Evolutionary conservation across 2,888 invertebrate genomes (phyloP).

Genomic region (Sphaeridia pumilis): DNA sequence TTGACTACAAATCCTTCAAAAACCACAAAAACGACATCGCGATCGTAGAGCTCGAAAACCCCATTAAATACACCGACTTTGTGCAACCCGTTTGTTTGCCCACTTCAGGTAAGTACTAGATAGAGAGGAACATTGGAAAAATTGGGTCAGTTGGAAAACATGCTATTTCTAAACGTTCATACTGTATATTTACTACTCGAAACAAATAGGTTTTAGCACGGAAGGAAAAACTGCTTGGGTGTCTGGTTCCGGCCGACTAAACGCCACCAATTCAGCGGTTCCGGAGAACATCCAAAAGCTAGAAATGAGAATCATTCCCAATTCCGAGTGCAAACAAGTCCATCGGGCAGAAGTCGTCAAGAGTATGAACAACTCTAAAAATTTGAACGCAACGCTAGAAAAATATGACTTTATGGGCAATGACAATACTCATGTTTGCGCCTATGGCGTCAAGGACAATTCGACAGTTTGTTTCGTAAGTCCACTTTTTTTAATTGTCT

Average conservation of each 20-base stretch:
- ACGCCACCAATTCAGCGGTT: slow-evolving; percentile 19
- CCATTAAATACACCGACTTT: slow-evolving; percentile 21
- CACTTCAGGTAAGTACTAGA: slow-evolving; percentile 11
- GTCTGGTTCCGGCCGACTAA: slow-evolving; percentile 25
- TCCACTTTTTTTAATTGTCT: not conserved
- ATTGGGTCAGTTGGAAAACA: no score
- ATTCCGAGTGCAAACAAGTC: slow-evolving; percentile 21
- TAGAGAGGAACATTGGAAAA: no score
- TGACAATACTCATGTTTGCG: slow-evolving; percentile 28
- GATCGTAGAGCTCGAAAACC: slow-evolving; percentile 18
- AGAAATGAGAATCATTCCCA: slow-evolving; percentile 22
- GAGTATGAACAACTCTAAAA: slow-evolving; percentile 6
- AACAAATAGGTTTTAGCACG: slow-evolving; percentile 16
- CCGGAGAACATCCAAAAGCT: slow-evolving; percentile 26
- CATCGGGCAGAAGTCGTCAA: slow-evolving; percentile 15
- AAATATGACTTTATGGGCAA: slow-evolving; percentile 23
- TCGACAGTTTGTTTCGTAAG: slow-evolving; percentile 33
- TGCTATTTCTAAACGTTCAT: no score
- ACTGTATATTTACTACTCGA: no score
- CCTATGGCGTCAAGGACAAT: slow-evolving; percentile 12
- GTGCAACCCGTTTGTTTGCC: slow-evolving; percentile 32
- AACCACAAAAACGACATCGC: slow-evolving; percentile 33
- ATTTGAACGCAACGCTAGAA: slow-evolving; percentile 18
- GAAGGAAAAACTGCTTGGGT: slow-evolving; percentile 12
- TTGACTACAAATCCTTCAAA: slow-evolving; percentile 27